phyloP scores from a whole-genome alignment of 2,888 invertebrate species.

The Drosophila villosipedis region DNA sequence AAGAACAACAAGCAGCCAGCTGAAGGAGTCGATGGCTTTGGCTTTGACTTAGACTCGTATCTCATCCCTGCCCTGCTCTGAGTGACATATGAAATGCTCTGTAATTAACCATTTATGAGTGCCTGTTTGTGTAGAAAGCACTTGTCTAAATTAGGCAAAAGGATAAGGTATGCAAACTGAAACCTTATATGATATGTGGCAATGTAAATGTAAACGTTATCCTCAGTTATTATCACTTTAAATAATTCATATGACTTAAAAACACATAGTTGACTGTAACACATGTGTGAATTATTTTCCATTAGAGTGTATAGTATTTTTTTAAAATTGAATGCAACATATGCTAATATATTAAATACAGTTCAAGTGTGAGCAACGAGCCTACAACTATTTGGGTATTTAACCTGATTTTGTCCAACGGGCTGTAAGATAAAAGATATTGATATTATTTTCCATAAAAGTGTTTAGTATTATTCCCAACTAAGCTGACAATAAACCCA shows the following conservation, averaged over 20 bases:
- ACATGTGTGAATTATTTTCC: neutral
- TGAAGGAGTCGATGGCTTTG: conserved; percentile 31
- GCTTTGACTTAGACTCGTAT: conserved; percentile 39
- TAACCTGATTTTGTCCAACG: neutral
- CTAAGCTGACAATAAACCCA: conserved; percentile 21
- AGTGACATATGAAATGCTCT: conserved; percentile 74
- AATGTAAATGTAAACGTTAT: neutral
- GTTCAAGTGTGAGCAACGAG: neutral
- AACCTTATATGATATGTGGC: neutral
- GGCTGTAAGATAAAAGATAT: neutral
- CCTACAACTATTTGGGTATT: neutral
- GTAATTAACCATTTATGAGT: conserved; percentile 78
- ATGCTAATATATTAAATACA: too few species aligned
- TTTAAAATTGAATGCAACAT: neutral
- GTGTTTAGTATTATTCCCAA: neutral
- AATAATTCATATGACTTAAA: neutral
- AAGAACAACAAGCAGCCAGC: conserved; percentile 4
- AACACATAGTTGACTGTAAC: neutral
- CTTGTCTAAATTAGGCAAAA: conserved; percentile 36
- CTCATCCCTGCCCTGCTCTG: conserved; percentile 47
- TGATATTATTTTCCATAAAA: neutral
- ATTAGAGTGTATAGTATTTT: neutral
- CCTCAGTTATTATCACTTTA: neutral
- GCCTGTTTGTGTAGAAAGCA: conserved; percentile 20
- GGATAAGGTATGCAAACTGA: conserved; percentile 4